These are phyloP conservation scores for Trichonephila clavata DNA, from an alignment of 1,140 invertebrate species.

Conservation along the genomic window DNA sequence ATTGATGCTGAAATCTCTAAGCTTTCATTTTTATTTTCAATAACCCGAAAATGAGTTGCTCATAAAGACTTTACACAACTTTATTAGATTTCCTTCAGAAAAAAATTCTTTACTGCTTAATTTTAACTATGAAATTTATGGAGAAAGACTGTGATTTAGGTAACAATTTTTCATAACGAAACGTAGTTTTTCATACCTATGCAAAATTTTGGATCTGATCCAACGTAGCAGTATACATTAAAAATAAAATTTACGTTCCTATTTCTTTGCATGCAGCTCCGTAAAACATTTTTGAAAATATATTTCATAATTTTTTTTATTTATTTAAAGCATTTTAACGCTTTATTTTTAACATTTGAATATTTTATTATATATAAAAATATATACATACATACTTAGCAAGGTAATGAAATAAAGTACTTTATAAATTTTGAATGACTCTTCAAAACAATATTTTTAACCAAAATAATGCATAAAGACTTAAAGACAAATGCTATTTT, in stretches of 20 bases:
- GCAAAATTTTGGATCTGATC: not conserved
- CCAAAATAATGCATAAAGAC: no score
- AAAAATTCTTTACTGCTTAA: not conserved
- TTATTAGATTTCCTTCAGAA: not conserved
- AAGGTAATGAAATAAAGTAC: no score
- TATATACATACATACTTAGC: no score
- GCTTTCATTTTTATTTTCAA: not conserved
- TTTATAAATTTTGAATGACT: no score
- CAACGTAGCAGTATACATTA: not conserved
- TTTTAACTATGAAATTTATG: not conserved
- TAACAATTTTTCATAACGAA: not conserved
- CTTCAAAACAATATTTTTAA: no score
- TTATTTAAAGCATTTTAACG: no score
- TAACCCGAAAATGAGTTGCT: not conserved
- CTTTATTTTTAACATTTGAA: no score
- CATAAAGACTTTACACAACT: not conserved
- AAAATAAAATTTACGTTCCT: not conserved
- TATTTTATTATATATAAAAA: no score
- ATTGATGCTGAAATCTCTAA: not conserved
- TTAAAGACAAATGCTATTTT: no score
- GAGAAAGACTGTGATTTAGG: not conserved
- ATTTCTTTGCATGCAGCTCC: not conserved
- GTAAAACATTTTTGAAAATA: not conserved
- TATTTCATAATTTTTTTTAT: not conserved
- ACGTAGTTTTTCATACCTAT: not conserved